Conservation (phyloP, 2,888 invertebrate genomes). For the Lymantria monacha region DNA sequence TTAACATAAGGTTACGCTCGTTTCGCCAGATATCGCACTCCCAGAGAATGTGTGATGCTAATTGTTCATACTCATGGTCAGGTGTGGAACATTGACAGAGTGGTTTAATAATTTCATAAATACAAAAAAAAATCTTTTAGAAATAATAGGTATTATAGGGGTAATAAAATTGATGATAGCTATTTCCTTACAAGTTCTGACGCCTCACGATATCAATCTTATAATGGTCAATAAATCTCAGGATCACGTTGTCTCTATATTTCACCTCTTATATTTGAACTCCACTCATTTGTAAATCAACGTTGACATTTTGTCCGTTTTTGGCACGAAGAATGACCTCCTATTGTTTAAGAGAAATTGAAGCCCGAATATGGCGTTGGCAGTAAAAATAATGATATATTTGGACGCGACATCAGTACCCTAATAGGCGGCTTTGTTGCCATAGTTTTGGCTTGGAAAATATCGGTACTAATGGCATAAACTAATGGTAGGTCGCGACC, state of each 20-base stretch:
- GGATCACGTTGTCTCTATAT: conserved; percentile 1
- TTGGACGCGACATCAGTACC: conserved; percentile 26
- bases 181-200: conserved; percentile 6
- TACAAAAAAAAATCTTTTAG: no score
- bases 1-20: no score
- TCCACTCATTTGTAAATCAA: conserved; percentile 16
- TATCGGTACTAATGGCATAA: conserved; percentile 12
- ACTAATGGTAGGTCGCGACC: conserved; percentile 20
- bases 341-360: conserved; percentile 34
- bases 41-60: no score
- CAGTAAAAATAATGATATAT: conserved; percentile 38
- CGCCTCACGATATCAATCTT: conserved; percentile 7
- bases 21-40: no score
- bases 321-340: conserved; percentile 26
- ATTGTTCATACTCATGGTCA: no score
- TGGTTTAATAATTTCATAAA: no score
- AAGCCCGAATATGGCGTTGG: conserved; percentile 30
- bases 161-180: conserved; percentile 4
- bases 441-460: conserved; percentile 27
- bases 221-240: conserved; percentile 5
- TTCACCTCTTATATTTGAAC: conserved; percentile 10
- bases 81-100: no score
- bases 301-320: conserved; percentile 30
- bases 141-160: no score
- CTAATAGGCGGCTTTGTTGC: conserved; percentile 29